Percentiles rank a stretch among this genome's conserved stretches.
Evolutionary conservation across 2,888 invertebrate species (phyloP).

Genomic region (Volucella bombylans): DNA sequence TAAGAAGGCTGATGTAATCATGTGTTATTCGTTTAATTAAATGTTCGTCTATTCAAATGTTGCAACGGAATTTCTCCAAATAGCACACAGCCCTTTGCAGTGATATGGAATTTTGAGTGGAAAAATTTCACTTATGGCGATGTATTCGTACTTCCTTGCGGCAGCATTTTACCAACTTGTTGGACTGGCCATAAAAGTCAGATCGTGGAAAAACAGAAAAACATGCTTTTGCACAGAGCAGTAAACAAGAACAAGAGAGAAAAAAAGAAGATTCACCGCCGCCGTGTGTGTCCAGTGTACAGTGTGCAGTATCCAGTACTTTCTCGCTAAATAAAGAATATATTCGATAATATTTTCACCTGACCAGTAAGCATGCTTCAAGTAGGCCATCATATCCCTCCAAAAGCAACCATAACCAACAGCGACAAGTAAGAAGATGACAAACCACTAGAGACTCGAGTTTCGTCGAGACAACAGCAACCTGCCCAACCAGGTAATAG

Average conservation of each 20-base stretch:
- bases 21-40: too few relatives aligned
- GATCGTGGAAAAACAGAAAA: conserved; percentile 12
- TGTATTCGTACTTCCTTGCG: neutral
- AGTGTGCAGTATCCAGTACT: conserved; percentile 44
- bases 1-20: too few relatives aligned
- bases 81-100: too few relatives aligned
- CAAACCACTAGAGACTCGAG: conserved; percentile 11
- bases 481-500: conserved; percentile 51
- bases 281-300: conserved; percentile 27
- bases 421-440: conserved; percentile 50
- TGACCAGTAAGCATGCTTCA: conserved; percentile 40
- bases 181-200: conserved; percentile 42
- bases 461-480: conserved; percentile 29
- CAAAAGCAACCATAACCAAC: conserved; percentile 17
- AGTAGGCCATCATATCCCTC: conserved; percentile 66
- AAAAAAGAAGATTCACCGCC: neutral
- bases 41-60: too few relatives aligned
- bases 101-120: too few relatives aligned
- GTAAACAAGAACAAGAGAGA: conserved; percentile 5
- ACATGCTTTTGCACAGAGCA: conserved; percentile 10
- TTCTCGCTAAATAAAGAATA: conserved; percentile 54
- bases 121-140: conserved; percentile 31
- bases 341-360: conserved; percentile 70
- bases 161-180: conserved; percentile 31
- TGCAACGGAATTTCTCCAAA: too few relatives aligned